A percentile compares a stretch with the other conserved stretches of the same genome.
phyloP scores from a whole-genome alignment of 2,797 vertebrate species.

The Hydrolagus colliei region DNA sequence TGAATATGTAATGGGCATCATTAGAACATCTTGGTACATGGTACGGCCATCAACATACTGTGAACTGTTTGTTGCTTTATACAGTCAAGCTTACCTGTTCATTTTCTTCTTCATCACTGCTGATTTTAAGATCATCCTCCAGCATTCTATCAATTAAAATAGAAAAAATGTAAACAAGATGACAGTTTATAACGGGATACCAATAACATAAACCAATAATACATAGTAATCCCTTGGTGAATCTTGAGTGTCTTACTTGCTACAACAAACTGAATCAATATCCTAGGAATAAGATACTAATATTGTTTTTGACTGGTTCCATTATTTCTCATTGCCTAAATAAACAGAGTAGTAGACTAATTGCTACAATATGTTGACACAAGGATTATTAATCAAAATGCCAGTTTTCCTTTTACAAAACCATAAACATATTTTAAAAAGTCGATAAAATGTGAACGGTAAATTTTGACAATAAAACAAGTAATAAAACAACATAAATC shows the following conservation, averaged over 20 bases:
- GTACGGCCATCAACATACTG: too few relatives aligned
- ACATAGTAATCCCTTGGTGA: constrained; percentile 5
- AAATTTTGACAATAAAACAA: too few relatives aligned
- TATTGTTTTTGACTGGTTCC: background rate
- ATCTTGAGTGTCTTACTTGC: background rate
- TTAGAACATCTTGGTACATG: too few relatives aligned
- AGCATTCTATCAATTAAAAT: constrained; percentile 55
- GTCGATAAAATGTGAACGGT: background rate
- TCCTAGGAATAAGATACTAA: background rate
- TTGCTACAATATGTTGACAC: background rate
- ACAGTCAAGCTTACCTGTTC: constrained; percentile 56
- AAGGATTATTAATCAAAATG: background rate
- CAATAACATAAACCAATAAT: constrained; percentile 37
- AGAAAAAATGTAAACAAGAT: constrained; percentile 39
- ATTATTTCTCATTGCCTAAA: background rate
- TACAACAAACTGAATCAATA: background rate
- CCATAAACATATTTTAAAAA: background rate
- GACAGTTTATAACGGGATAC: constrained; percentile 36
- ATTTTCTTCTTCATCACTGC: constrained; percentile 65
- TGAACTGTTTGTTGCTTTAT: background rate
- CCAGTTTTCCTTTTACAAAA: background rate
- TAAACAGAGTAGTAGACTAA: background rate
- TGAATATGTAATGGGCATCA: too few relatives aligned
- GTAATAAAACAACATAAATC: too few relatives aligned
- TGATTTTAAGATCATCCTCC: constrained; percentile 72